These are phyloP conservation scores for Clanis bilineata DNA, from an alignment of 2,888 invertebrate species.

Conservation along the genomic window DNA sequence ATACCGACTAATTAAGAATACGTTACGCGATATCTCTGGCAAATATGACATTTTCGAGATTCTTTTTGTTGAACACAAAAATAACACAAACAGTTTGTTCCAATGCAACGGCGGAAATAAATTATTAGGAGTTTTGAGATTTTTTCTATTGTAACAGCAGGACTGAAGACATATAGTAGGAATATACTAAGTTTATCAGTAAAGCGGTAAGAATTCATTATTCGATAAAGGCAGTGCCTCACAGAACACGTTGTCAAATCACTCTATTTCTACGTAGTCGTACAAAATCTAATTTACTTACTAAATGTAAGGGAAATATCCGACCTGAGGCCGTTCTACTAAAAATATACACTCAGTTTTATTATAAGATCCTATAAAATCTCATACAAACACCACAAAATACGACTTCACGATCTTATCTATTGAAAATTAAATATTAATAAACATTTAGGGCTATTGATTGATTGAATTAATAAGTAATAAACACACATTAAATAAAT, in stretches of 20 bases:
- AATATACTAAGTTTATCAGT: background rate
- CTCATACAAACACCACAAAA: slow-evolving; percentile 23
- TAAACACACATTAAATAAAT: background rate
- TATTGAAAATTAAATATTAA: background rate
- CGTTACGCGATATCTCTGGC: too few relatives aligned
- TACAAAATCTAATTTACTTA: slow-evolving; percentile 43
- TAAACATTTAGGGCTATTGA: background rate
- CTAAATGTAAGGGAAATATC: slow-evolving; percentile 19
- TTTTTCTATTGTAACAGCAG: too few relatives aligned
- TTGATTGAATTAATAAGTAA: background rate
- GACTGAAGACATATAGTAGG: background rate
- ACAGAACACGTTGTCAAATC: slow-evolving; percentile 40
- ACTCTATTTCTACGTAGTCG: slow-evolving; percentile 25
- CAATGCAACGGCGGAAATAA: too few relatives aligned
- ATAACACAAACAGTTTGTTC: too few relatives aligned
- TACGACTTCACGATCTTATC: slow-evolving; percentile 9
- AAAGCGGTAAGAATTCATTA: slow-evolving; percentile 17
- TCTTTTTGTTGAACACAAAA: too few relatives aligned
- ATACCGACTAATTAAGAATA: too few relatives aligned
- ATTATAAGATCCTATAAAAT: slow-evolving; percentile 34
- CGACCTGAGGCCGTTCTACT: slow-evolving; percentile 22
- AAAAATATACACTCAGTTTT: slow-evolving; percentile 33
- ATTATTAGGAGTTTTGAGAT: too few relatives aligned
- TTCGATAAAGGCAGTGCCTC: slow-evolving; percentile 45
- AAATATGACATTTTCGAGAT: too few relatives aligned